Conservation (phyloP, 2,888 invertebrate genomes). For the Agonopterix alstromeriana region DNA sequence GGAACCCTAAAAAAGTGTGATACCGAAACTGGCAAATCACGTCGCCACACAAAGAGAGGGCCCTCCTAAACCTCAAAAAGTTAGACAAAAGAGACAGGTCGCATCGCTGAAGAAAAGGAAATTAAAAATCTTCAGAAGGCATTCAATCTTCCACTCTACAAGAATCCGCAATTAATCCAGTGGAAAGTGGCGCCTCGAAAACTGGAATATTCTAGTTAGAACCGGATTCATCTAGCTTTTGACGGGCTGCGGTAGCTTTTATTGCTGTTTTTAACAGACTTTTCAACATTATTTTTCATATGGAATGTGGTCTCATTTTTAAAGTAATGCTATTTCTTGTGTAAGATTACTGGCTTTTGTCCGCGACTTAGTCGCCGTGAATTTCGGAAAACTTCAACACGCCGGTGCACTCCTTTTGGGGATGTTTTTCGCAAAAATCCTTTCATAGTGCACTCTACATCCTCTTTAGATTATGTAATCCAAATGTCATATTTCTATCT, state of each 20-base stretch:
- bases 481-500: no score
- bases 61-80: neutral
- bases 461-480: no score
- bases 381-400: no score
- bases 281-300: no score
- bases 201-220: neutral
- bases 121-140: slow-evolving; percentile 6
- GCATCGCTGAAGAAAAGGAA: slow-evolving; percentile 3
- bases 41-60: neutral
- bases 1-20: neutral
- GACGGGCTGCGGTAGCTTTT: neutral
- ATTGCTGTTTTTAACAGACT: no score
- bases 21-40: neutral
- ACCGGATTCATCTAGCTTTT: neutral
- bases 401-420: no score
- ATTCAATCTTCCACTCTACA: slow-evolving; percentile 1
- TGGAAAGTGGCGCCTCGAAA: neutral
- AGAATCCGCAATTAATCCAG: slow-evolving; percentile 8
- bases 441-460: no score
- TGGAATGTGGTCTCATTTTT: no score
- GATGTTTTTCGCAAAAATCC: no score
- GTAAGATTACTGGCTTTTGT: no score
- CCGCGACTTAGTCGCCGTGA: no score
- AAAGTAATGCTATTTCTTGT: no score
- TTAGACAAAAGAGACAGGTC: slow-evolving; percentile 7